Evolutionary conservation across 2,113 vertebrate genomes (phyloP), one percentile per base, ranked within the genome.

Genomic region (Pelusios castaneus): DNA sequence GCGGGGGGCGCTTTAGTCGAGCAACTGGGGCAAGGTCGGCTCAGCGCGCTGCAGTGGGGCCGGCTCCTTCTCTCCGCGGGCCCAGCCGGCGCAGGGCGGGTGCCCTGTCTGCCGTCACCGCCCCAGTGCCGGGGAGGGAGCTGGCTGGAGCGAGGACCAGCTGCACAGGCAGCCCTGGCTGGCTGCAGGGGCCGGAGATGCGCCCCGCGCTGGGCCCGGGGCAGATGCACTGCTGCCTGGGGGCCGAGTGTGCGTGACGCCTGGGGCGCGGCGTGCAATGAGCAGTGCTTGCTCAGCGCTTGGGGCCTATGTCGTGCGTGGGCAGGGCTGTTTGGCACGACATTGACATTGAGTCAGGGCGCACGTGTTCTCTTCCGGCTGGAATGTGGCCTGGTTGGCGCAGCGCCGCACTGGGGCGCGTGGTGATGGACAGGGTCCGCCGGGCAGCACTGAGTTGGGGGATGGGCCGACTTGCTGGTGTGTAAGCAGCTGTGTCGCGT

Each of bases 101-200:
- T 67, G 63, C 89, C 90, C 34, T 14, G 10, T 10, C 55, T 56
- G 84, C 77, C 19, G 89, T 41, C 29, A 91, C 54, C 47, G 10
- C 81, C 77, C 55, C 11, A 7, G 78, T 92, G 91, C 90, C 85
- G 58, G 12, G 6, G 31, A 34, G 17, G 7, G 63, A 21, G 16
- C 31, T 58, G 75, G 92, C 63, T 92, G 92, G 88, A 94, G 93
- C 85, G 86, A 24, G 84, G 60, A 45, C 79, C 79, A n/a, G 47
- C 21, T 79, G 88, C 80, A 88, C 8, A n/a, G n/a, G 27, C 76
- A 21, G 60, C 10, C n/a, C 54, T 13, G 38, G 91, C 77, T 21
- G 70, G 43, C 82, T 63, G 78, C n/a, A n/a, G n/a, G n/a, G n/a
- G n/a, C n/a, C n/a, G n/a, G n/a, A n/a, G n/a, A n/a, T n/a, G n/a